Conservation (phyloP, 2,113 vertebrate species). For the Zosterops japonicus region DNA sequence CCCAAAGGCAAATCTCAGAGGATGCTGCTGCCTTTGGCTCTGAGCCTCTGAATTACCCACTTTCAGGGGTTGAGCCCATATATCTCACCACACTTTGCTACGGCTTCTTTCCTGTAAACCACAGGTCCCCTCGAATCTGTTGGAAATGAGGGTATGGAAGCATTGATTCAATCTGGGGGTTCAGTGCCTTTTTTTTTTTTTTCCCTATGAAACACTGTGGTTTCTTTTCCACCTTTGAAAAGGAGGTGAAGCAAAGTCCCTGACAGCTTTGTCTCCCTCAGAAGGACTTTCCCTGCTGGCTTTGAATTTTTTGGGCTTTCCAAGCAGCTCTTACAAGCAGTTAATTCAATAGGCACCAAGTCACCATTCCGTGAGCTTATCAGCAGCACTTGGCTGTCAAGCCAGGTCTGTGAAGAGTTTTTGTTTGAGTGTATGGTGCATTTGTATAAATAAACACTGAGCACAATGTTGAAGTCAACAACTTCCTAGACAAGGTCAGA, state of each 20-base stretch:
- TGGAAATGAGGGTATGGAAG: background rate
- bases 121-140: background rate
- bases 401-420: background rate
- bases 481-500: conserved; percentile 68
- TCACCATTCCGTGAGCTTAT: conserved; percentile 34
- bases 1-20: background rate
- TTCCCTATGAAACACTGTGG: accelerated
- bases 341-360: background rate
- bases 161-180: accelerated
- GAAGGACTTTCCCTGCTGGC: background rate
- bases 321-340: background rate
- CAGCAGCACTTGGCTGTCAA: conserved; percentile 55
- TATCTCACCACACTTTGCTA: background rate
- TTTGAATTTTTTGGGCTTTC: background rate
- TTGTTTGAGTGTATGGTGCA: conserved; percentile 47
- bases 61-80: background rate
- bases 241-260: background rate
- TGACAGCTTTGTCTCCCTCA: background rate
- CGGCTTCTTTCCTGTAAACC: background rate
- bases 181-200: background rate
- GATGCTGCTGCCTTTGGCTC: background rate
- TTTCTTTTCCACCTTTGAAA: background rate
- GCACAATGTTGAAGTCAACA: conserved; percentile 67
- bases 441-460: conserved; percentile 70
- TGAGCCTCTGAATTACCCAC: accelerated